Evolutionary conservation across 1,140 invertebrate genomes (phyloP).

Genomic region (Drosophila ambigua): DNA sequence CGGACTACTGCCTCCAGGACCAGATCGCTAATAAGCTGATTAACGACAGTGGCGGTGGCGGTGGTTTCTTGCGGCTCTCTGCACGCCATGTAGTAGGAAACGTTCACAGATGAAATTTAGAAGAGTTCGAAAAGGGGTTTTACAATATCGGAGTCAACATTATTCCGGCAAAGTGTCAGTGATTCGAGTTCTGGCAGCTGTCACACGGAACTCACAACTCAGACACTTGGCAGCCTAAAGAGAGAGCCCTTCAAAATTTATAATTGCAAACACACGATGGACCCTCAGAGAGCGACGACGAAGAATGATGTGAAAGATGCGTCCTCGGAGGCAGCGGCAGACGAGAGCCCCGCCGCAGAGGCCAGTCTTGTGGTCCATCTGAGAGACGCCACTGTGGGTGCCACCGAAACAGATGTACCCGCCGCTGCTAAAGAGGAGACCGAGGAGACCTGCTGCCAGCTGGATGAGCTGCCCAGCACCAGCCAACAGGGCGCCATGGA

Average conservation of each 20-base stretch:
- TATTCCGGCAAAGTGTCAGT: slow-evolving; percentile 27
- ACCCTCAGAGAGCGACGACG: not conserved
- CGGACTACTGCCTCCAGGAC: slow-evolving; percentile 57
- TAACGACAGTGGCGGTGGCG: slow-evolving; percentile 44
- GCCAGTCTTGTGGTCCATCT: slow-evolving; percentile 36
- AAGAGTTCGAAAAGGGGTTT: slow-evolving; percentile 27
- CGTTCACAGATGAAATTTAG: slow-evolving; percentile 48
- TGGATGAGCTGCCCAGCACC: slow-evolving; percentile 14
- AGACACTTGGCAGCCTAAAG: not conserved
- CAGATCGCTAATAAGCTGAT: slow-evolving; percentile 60
- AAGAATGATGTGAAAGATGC: not conserved
- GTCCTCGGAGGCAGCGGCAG: not conserved
- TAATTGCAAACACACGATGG: slow-evolving; percentile 6
- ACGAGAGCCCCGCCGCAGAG: not conserved
- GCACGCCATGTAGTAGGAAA: slow-evolving; percentile 49
- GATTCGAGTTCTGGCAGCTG: slow-evolving; percentile 10
- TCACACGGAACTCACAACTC: slow-evolving; percentile 12
- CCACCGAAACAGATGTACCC: slow-evolving; percentile 52
- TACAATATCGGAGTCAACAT: slow-evolving; percentile 22
- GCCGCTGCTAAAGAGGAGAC: not conserved
- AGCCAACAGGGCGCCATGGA: slow-evolving; percentile 2
- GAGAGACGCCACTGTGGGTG: slow-evolving; percentile 46
- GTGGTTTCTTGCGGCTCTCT: slow-evolving; percentile 44
- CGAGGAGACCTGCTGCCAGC: slow-evolving; percentile 12
- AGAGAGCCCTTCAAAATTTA: slow-evolving; percentile 26